A percentile compares a stretch with the other conserved stretches of the same genome.
Conservation (phyloP, 2,888 invertebrate species). For the Nymphalis c-album region DNA sequence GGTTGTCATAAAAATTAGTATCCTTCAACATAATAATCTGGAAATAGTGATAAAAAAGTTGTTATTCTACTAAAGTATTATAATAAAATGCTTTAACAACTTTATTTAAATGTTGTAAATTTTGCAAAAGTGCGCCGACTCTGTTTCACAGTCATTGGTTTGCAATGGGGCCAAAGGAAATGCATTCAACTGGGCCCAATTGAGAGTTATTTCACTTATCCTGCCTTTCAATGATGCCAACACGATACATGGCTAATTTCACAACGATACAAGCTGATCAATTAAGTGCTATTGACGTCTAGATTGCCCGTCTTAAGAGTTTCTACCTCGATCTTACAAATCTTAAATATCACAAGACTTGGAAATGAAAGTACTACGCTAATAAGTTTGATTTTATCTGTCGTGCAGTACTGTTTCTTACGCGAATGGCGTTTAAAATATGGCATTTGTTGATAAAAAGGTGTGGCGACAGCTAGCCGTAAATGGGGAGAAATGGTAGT, state of each 20-base stretch:
- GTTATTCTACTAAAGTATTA: neutral
- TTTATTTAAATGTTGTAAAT: slow-evolving; percentile 5
- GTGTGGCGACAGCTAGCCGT: slow-evolving; percentile 53
- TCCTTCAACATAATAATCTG: neutral
- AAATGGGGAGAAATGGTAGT: slow-evolving; percentile 68
- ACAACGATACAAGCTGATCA: slow-evolving; percentile 30
- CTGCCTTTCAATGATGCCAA: slow-evolving; percentile 44
- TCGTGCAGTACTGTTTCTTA: slow-evolving; percentile 23
- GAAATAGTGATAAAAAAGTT: too few species aligned
- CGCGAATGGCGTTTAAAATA: slow-evolving; percentile 26
- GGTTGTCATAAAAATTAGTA: slow-evolving; percentile 3
- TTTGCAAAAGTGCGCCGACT: slow-evolving; percentile 17
- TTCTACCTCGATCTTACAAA: slow-evolving; percentile 8
- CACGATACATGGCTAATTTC: slow-evolving; percentile 36
- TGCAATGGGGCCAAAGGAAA: slow-evolving; percentile 47
- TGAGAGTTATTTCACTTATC: slow-evolving; percentile 46
- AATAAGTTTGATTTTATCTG: slow-evolving; percentile 14
- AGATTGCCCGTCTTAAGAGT: slow-evolving; percentile 11
- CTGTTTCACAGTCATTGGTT: slow-evolving; percentile 38
- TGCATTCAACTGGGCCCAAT: slow-evolving; percentile 46
- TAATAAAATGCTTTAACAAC: neutral
- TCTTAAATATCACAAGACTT: slow-evolving; percentile 1
- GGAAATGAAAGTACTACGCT: slow-evolving; percentile 6
- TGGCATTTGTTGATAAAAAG: slow-evolving; percentile 38
- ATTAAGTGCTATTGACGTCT: slow-evolving; percentile 22